Evolutionary conservation across 2,113 vertebrate genomes (phyloP).

Genomic region (Oryzias melastigma): DNA sequence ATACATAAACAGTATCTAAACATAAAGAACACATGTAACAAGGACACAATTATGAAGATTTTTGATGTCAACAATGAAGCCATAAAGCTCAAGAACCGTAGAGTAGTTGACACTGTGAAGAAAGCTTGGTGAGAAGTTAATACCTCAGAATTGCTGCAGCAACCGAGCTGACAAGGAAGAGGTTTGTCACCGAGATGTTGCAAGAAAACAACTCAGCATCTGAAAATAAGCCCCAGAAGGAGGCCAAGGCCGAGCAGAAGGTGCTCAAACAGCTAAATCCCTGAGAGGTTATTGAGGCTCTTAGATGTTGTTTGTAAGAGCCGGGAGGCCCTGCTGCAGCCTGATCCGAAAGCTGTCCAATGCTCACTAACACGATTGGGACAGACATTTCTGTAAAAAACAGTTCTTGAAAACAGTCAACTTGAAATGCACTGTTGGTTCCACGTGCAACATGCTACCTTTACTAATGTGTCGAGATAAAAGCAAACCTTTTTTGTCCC

Average conservation of each 20-base stretch:
- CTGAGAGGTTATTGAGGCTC: not conserved
- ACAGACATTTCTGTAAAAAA: too few species aligned
- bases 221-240: slow-evolving; percentile 1
- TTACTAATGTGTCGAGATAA: too few species aligned
- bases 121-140: not conserved
- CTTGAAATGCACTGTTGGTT: too few species aligned
- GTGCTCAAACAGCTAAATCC: not conserved
- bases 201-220: not conserved
- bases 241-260: not conserved
- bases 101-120: not conserved
- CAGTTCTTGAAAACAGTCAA: too few species aligned
- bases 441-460: too few species aligned
- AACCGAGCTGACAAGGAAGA: not conserved
- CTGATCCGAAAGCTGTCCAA: too few species aligned
- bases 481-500: too few species aligned
- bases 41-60: slow-evolving; percentile 1
- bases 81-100: slow-evolving; percentile 1
- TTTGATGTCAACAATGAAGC: not conserved
- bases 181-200: not conserved
- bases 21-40: slow-evolving; percentile 4
- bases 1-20: not conserved
- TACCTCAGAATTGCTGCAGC: not conserved
- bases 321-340: not conserved
- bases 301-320: not conserved
- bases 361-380: too few species aligned